Percentiles rank a stretch among this genome's conserved stretches.
Conservation (phyloP, 2,888 invertebrate genomes). For the Drosophila vallismaia region DNA sequence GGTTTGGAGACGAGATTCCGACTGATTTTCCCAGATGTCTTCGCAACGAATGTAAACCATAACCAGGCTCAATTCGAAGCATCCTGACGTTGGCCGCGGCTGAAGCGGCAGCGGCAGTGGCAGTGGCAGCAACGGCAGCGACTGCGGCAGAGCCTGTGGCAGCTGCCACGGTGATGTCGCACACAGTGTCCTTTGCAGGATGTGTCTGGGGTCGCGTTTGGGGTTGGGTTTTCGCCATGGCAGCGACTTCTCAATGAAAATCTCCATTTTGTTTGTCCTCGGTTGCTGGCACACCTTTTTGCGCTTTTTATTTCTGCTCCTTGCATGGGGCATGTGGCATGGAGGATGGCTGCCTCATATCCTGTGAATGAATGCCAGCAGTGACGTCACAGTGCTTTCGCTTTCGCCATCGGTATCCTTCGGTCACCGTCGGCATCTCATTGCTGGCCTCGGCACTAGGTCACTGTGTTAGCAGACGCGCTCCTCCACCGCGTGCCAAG, state of each 20-base stretch:
- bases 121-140: conserved; percentile 23
- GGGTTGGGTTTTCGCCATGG: conserved; percentile 6
- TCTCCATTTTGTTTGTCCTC: conserved; percentile 20
- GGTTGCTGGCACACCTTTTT: conserved; percentile 10
- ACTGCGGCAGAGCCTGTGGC: conserved; percentile 13
- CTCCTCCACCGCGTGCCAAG: no score
- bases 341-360: conserved; percentile 52
- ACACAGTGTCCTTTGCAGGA: conserved; percentile 65
- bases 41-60: conserved; percentile 74
- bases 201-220: conserved; percentile 36
- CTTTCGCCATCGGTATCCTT: conserved; percentile 25
- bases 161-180: conserved; percentile 46
- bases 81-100: conserved; percentile 50
- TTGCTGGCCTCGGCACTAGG: conserved; percentile 76
- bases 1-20: conserved; percentile 79
- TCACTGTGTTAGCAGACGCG: conserved; percentile 83
- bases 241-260: conserved; percentile 67
- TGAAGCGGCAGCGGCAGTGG: neutral
- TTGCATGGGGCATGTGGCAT: neutral
- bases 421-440: conserved; percentile 25
- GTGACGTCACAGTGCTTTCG: conserved; percentile 76
- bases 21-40: conserved; percentile 80
- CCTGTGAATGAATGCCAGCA: conserved; percentile 83
- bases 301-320: neutral
- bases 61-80: conserved; percentile 68